A percentile compares a stretch with the other conserved stretches of the same genome.
Evolutionary conservation across 2,797 vertebrate genomes (phyloP).

Genomic region (Lutjanus argentimaculatus): DNA sequence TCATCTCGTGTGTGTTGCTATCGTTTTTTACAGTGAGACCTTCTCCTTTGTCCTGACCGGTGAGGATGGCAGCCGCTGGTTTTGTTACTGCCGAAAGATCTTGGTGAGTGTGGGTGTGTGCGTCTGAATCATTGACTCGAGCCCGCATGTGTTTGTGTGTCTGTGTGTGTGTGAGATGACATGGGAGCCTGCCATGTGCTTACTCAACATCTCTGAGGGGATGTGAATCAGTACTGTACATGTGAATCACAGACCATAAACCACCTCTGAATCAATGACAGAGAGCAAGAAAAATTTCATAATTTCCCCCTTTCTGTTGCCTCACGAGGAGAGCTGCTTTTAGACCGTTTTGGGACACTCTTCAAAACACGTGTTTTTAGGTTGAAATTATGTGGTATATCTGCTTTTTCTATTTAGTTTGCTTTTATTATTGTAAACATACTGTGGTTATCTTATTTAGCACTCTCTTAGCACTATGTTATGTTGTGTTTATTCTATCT

Average conservation of each 20-base stretch:
- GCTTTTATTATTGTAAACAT: not conserved
- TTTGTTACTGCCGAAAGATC: constrained; percentile 98
- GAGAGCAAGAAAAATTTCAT: constrained; percentile 65
- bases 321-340: constrained; percentile 35
- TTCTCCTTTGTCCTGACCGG: constrained; percentile 98
- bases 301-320: constrained; percentile 38
- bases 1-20: constrained; percentile 5
- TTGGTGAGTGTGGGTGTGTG: constrained; percentile 88
- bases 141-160: constrained; percentile 70
- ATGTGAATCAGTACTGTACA: constrained; percentile 41
- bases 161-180: constrained; percentile 29
- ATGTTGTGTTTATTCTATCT: constrained; percentile 23
- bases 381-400: not conserved
- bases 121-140: constrained; percentile 48
- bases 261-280: constrained; percentile 64
- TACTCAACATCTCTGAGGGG: constrained; percentile 72
- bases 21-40: constrained; percentile 89
- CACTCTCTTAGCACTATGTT: not conserved
- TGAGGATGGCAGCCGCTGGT: constrained; percentile 98
- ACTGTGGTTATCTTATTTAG: not conserved
- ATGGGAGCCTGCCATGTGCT: constrained; percentile 62
- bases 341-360: constrained; percentile 10
- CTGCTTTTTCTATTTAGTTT: not conserved
- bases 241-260: constrained; percentile 71
- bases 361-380: not conserved